Evolutionary conservation across 2,797 vertebrate genomes (phyloP).

Genomic region (Parauchenoglanis ngamensis): DNA sequence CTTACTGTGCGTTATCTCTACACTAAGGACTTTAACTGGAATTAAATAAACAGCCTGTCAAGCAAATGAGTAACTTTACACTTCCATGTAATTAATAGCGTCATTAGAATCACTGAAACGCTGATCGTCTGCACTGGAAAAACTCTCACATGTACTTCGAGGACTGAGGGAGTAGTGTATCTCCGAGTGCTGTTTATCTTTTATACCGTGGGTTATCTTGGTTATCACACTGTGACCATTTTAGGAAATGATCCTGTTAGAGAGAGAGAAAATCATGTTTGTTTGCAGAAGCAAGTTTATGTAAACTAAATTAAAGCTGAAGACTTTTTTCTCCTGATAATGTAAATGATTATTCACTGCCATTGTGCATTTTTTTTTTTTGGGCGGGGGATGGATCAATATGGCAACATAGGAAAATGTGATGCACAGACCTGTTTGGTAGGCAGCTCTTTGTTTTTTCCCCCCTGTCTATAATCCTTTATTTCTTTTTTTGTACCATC

Average conservation of each 20-base stretch:
- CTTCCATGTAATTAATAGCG: not conserved
- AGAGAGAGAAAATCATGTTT: constrained; percentile 30
- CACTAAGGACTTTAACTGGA: not conserved
- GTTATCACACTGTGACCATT: constrained; percentile 1
- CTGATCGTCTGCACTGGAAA: not conserved
- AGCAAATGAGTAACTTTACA: not conserved
- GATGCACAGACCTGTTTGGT: constrained; percentile 5
- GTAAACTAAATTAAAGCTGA: not conserved
- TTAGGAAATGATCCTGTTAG: not conserved
- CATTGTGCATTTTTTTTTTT: constrained; percentile 6
- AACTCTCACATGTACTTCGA: not conserved
- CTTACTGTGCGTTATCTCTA: not conserved
- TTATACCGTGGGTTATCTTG: not conserved
- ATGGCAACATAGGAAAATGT: constrained; percentile 11
- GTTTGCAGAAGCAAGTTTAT: constrained; percentile 14
- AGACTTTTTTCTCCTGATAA: not conserved
- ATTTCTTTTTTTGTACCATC: constrained; percentile 29
- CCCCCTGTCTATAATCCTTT: not conserved
- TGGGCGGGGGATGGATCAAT: not conserved
- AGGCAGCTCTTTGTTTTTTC: not conserved
- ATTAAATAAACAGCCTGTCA: no score
- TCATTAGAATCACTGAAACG: not conserved
- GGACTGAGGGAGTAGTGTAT: no score
- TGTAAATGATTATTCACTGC: not conserved
- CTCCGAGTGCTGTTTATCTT: not conserved